phyloP scores from a whole-genome alignment of 1,140 invertebrate genomes.

The Heliothis subflexa region DNA sequence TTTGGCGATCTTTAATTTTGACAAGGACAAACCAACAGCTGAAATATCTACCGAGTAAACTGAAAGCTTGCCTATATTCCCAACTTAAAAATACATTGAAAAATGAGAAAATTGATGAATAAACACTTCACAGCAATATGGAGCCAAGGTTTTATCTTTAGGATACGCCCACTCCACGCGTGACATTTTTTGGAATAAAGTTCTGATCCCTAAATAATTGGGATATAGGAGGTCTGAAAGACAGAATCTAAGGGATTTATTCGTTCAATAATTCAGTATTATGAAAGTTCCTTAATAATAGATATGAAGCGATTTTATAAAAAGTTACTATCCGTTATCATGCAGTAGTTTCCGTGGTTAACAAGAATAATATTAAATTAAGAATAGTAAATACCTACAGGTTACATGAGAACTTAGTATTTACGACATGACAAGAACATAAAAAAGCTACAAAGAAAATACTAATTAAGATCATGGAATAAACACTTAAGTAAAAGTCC shows the following conservation, averaged over 20 bases:
- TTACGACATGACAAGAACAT: too few relatives aligned
- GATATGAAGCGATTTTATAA: neutral
- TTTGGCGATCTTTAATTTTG: too few relatives aligned
- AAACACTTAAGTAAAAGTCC: too few relatives aligned
- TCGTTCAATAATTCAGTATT: neutral
- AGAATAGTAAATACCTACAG: too few relatives aligned
- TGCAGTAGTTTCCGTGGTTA: neutral
- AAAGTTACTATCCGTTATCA: neutral
- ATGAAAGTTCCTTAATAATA: neutral
- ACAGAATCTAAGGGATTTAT: constrained; percentile 1
- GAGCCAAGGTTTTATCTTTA: neutral
- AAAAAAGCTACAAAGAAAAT: too few relatives aligned
- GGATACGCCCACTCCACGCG: constrained; percentile 29
- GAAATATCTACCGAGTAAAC: too few relatives aligned
- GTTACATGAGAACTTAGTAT: too few relatives aligned
- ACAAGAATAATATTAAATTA: neutral
- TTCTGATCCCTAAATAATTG: constrained; percentile 33
- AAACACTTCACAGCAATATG: neutral
- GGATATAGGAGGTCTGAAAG: neutral
- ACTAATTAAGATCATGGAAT: too few relatives aligned
- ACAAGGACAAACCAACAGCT: too few relatives aligned
- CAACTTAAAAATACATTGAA: too few relatives aligned
- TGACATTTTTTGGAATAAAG: constrained; percentile 47
- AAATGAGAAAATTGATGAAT: neutral
- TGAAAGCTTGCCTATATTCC: too few relatives aligned